Evolutionary conservation across 2,797 vertebrate species (phyloP).

Genomic region (Linurgus olivaceus): DNA sequence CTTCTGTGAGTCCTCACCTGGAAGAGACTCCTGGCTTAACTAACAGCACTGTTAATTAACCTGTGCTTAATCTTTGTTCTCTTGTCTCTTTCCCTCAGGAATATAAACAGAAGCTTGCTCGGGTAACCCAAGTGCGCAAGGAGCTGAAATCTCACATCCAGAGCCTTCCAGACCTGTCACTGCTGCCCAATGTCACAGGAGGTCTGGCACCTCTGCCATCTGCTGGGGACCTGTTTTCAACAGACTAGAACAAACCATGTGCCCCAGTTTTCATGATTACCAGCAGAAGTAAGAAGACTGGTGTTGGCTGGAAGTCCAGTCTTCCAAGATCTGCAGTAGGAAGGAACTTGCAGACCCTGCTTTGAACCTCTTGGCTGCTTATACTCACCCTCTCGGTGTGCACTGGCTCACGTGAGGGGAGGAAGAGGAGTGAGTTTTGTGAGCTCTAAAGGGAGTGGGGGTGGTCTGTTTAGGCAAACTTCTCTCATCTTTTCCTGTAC

Average conservation of each 20-base stretch:
- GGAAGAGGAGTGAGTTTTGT: neutral
- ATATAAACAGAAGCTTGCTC: slow-evolving; percentile 96
- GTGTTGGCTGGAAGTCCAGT: slow-evolving; percentile 45
- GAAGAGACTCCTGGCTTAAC: neutral
- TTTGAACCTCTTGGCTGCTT: slow-evolving; percentile 20
- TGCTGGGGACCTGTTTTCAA: slow-evolving; percentile 97
- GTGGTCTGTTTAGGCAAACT: neutral
- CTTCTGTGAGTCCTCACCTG: neutral
- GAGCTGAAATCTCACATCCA: slow-evolving; percentile 99
- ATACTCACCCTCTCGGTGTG: neutral
- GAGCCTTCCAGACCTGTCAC: slow-evolving; percentile 95
- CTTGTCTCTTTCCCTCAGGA: slow-evolving; percentile 79
- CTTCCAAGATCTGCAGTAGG: slow-evolving; percentile 11
- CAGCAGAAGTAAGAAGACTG: slow-evolving; percentile 67
- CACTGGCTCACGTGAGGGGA: neutral
- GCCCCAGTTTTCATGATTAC: slow-evolving; percentile 38
- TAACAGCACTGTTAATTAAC: neutral
- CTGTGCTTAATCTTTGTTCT: neutral
- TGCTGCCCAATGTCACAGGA: slow-evolving; percentile 94
- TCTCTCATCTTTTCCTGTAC: slow-evolving; percentile 11
- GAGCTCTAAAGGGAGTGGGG: neutral
- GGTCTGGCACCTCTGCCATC: slow-evolving; percentile 95
- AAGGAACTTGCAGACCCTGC: slow-evolving; percentile 57
- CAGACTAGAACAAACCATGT: slow-evolving; percentile 82
- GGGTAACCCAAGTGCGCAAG: slow-evolving; percentile 96